Base-by-base conservation (phyloP, 1,140 invertebrate species). In the Drosophila ambigua region DNA sequence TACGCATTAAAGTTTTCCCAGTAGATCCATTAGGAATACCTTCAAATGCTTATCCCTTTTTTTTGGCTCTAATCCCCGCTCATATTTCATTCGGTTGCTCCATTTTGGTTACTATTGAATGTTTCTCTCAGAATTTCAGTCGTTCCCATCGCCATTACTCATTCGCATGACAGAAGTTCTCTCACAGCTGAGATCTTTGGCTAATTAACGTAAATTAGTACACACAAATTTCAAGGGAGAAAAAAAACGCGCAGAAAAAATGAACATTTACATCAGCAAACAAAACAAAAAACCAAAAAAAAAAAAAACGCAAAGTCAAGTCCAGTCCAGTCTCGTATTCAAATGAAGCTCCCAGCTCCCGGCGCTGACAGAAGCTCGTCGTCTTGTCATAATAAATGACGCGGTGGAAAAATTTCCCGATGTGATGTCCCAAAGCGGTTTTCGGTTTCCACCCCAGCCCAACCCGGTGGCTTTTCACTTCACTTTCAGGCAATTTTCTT, bases 401-500 rank as follows among this genome's bases (percentile, higher is more conserved):
- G 11, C 35, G 35, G 35, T 39, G 23, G 50, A 41, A 24, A 24
- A 68, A 48, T 68, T 54, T 46, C 24, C 35, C 41, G 4, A 39
- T 15, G 15, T 26, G 4, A 39, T 15, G 15, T 26, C n/a, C 48
- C 13, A 65, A 52, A 39, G 31, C 23, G 43, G 43, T 64, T 62
- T 20, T 28, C 15, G 5, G 9, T 16, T 54, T 54, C 43, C 39
- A 54, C 46, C 20, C 46, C 15, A 46, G 20, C 39, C 15, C 43
- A 68, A 31, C 51, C 23, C 16, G 28, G 31, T 41, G 26, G 60
- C 24, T 65, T 77, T 77, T 66, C 67, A 58, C 72, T 55, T 72
- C 46, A 66, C 61, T 69, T 75, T 79, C 55, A 26, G 51, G 35
- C 53, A 45, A 74, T 59, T 75, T 71, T 60, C 46, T 35, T 39